Percentiles rank a stretch among this genome's conserved stretches.
Evolutionary conservation across 2,797 vertebrate genomes (phyloP).

Genomic region (Sebastiscus albofasciatus): DNA sequence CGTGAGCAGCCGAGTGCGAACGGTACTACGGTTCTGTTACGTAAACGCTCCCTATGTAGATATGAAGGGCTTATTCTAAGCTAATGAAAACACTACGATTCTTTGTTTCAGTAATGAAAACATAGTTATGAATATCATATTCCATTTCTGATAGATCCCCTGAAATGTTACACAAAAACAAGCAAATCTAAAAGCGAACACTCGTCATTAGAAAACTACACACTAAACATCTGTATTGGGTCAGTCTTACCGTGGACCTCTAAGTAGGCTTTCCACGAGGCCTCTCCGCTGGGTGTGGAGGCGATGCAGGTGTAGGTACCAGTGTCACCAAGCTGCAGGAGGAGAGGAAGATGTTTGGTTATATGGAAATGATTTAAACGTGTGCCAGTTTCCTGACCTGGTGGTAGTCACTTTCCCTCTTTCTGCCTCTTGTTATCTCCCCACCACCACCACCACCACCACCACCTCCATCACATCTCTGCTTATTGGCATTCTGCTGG

Average conservation of each 20-base stretch:
- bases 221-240: not conserved
- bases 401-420: not conserved
- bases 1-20: too few relatives aligned
- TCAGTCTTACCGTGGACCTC: slow-evolving; percentile 92
- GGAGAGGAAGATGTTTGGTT: slow-evolving; percentile 15
- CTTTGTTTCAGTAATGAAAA: too few relatives aligned
- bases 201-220: not conserved
- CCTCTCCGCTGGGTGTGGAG: slow-evolving; percentile 96
- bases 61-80: too few relatives aligned
- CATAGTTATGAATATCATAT: too few relatives aligned
- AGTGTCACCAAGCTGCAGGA: slow-evolving; percentile 91
- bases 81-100: too few relatives aligned
- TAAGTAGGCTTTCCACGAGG: slow-evolving; percentile 94
- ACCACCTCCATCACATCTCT: slow-evolving; percentile 1
- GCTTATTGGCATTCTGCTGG: slow-evolving; percentile 55
- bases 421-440: not conserved
- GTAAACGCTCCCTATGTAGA: too few relatives aligned
- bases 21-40: too few relatives aligned
- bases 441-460: not conserved
- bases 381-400: slow-evolving; percentile 25
- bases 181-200: not conserved
- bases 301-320: slow-evolving; percentile 95
- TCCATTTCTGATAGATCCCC: too few relatives aligned
- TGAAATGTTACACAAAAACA: not conserved
- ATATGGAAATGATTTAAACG: slow-evolving; percentile 39